These are phyloP conservation scores for Nannoperca australis DNA, from an alignment of 2,797 vertebrate species.

Conservation along the genomic window DNA sequence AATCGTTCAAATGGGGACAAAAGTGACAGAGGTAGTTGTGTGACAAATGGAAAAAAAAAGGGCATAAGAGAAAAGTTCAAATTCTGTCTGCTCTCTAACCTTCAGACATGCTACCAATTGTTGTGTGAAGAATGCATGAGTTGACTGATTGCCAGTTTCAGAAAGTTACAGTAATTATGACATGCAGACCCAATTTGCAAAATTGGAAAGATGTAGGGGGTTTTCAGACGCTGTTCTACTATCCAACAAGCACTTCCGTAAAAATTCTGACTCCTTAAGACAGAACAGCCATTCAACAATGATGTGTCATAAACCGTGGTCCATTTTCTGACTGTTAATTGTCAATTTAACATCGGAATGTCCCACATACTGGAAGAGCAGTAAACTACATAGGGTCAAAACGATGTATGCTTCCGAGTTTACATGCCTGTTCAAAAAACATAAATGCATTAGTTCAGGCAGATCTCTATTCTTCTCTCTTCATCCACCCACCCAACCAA, in stretches of 20 bases:
- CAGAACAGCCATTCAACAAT: not conserved
- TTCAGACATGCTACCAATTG: not conserved
- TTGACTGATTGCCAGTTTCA: not conserved
- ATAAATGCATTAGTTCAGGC: not conserved
- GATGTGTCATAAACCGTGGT: not conserved
- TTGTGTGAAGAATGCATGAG: not conserved
- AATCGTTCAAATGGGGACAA: too few relatives aligned
- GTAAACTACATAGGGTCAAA: not conserved
- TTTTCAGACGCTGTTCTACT: not conserved
- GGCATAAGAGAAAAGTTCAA: not conserved
- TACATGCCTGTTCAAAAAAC: not conserved
- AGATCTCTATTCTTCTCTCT: not conserved
- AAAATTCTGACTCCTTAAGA: not conserved
- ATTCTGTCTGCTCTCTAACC: not conserved
- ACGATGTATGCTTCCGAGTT: not conserved
- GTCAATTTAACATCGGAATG: not conserved
- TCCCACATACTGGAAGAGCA: not conserved
- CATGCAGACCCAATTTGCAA: not conserved
- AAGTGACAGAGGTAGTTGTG: not conserved
- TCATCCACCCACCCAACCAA: conserved; percentile 7
- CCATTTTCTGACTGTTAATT: not conserved
- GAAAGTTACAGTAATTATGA: conserved; percentile 1
- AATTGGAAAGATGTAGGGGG: too few relatives aligned
- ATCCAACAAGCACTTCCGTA: not conserved
- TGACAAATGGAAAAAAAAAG: not conserved